Evolutionary conservation across 2,113 vertebrate genomes (phyloP).

Genomic region (Pelodiscus sinensis): DNA sequence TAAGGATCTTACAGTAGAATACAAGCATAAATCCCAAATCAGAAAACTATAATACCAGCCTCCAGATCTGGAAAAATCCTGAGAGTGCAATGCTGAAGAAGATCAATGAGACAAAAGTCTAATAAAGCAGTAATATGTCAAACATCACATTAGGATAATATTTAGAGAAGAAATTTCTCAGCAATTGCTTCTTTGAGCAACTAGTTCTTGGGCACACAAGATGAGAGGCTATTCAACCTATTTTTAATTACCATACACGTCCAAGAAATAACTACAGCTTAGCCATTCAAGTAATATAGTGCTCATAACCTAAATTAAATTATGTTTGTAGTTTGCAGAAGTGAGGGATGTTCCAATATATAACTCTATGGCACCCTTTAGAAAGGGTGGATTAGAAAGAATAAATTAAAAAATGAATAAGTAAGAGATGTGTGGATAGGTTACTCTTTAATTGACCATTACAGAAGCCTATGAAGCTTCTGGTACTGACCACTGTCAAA

Average conservation of each 20-base stretch:
- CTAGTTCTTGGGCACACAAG: neutral
- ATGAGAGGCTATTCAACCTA: neutral
- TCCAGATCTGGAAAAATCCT: neutral
- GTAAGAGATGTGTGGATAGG: conserved; percentile 25
- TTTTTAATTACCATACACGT: neutral
- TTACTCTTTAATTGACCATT: conserved; percentile 28
- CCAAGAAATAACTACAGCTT: neutral
- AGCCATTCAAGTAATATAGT: neutral
- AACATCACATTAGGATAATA: neutral
- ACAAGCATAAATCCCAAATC: neutral
- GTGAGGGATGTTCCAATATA: neutral
- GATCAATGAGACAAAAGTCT: conserved; percentile 10
- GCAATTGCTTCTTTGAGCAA: conserved; percentile 15
- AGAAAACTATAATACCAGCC: neutral
- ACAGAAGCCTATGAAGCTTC: neutral
- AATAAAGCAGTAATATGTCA: neutral
- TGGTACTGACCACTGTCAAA: neutral
- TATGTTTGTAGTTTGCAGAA: neutral
- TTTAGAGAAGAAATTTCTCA: neutral
- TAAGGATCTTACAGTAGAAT: neutral
- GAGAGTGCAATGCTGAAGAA: conserved; percentile 5
- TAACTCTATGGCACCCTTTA: neutral
- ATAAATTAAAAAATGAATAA: neutral
- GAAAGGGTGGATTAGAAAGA: neutral
- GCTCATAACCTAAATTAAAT: neutral